A percentile compares a stretch with the other conserved stretches of the same genome.
Conservation (phyloP, 2,888 invertebrate species). For the Stenotaenia linearis region DNA sequence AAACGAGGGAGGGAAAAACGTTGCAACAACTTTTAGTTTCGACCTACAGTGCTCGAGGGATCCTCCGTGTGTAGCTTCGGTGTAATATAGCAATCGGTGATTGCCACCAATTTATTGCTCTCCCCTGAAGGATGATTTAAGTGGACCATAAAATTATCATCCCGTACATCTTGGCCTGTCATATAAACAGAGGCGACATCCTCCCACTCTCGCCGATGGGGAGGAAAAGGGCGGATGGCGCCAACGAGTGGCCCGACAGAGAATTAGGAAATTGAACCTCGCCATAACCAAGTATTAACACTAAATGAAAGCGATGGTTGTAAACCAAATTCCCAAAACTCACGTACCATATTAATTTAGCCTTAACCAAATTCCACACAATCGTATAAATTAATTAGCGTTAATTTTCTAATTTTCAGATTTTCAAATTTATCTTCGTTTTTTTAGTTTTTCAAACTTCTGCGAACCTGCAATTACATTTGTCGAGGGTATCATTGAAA, state of each 20-base stretch:
- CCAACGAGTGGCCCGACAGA: constrained; percentile 17
- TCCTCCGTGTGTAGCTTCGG: constrained; percentile 8
- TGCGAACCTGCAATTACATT: not conserved
- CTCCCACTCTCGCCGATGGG: constrained; percentile 22
- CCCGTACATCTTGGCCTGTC: constrained; percentile 29
- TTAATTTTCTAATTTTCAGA: too few species aligned
- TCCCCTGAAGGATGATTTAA: constrained; percentile 29
- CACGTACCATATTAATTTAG: not conserved
- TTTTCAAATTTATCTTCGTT: too few species aligned
- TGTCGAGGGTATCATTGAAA: constrained; percentile 18
- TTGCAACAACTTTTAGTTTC: not conserved
- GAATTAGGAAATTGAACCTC: constrained; percentile 30
- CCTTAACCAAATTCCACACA: not conserved
- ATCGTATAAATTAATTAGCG: too few species aligned
- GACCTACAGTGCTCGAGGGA: not conserved
- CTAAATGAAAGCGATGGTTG: constrained; percentile 13
- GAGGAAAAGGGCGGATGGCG: constrained; percentile 12
- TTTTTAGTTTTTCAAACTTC: too few species aligned
- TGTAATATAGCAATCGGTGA: constrained; percentile 28
- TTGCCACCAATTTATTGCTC: constrained; percentile 28
- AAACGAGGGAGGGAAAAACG: not conserved
- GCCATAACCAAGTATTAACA: constrained; percentile 1
- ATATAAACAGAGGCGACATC: constrained; percentile 21
- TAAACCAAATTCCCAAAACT: constrained; percentile 1
- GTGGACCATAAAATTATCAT: constrained; percentile 33